Conservation (phyloP, 2,113 vertebrate genomes). For the Arothron firmamentum region DNA sequence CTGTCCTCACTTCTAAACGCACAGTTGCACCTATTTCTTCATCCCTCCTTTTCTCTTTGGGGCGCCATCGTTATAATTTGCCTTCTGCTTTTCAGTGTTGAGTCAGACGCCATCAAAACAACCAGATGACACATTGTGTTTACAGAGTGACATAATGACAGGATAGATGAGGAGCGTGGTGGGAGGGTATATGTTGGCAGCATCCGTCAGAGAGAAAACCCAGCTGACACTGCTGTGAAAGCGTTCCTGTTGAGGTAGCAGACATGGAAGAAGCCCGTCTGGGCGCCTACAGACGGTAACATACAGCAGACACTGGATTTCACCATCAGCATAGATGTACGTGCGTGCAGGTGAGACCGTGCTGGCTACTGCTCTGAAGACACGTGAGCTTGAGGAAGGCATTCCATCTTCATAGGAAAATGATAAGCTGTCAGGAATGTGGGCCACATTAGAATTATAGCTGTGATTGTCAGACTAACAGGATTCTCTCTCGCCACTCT, state of each 20-base stretch:
- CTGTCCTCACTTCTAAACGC: neutral
- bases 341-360: neutral
- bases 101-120: slow-evolving; percentile 43
- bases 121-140: slow-evolving; percentile 52
- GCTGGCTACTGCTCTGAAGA: slow-evolving; percentile 23
- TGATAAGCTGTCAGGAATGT: slow-evolving; percentile 56
- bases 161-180: neutral
- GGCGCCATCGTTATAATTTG: slow-evolving; percentile 4
- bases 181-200: no score
- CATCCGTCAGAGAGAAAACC: slow-evolving; percentile 33
- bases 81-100: slow-evolving; percentile 25
- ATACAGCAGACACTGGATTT: slow-evolving; percentile 11
- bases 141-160: slow-evolving; percentile 12
- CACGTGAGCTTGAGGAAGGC: slow-evolving; percentile 41
- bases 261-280: slow-evolving; percentile 38
- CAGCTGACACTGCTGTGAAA: slow-evolving; percentile 47
- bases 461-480: slow-evolving; percentile 63
- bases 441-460: slow-evolving; percentile 62
- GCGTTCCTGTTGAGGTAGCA: slow-evolving; percentile 26
- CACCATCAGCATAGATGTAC: slow-evolving; percentile 8
- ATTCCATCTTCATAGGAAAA: slow-evolving; percentile 47
- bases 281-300: slow-evolving; percentile 1
- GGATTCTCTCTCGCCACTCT: slow-evolving; percentile 56
- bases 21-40: neutral
- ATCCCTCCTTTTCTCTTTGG: neutral